Conservation (phyloP, 1,140 invertebrate genomes). For the Drosophila gunungcola region DNA sequence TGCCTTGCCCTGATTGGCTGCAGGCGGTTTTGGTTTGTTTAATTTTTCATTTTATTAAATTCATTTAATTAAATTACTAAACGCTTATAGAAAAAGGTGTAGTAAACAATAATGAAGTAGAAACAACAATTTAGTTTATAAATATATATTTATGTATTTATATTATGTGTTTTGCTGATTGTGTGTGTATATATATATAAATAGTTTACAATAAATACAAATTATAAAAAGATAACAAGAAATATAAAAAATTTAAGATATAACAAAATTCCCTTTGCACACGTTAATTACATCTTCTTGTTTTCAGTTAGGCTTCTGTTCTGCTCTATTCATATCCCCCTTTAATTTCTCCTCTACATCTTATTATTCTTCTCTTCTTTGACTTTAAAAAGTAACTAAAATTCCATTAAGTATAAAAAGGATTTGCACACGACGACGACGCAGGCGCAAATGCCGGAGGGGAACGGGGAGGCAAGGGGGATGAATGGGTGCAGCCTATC, state of each 20-base stretch:
- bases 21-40: constrained; percentile 38
- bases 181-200: constrained; percentile 32
- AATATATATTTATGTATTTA: constrained; percentile 62
- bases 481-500: not conserved
- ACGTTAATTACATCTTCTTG: constrained; percentile 38
- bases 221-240: constrained; percentile 62
- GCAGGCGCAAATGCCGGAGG: constrained; percentile 51
- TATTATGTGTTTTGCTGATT: constrained; percentile 56
- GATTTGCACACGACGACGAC: constrained; percentile 42
- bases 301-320: constrained; percentile 13
- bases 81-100: constrained; percentile 63
- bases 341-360: constrained; percentile 20
- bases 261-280: constrained; percentile 49
- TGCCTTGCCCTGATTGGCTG: constrained; percentile 35
- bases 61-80: constrained; percentile 78
- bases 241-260: constrained; percentile 50
- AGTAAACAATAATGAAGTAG: constrained; percentile 71
- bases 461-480: too few relatives aligned
- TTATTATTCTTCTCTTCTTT: constrained; percentile 18
- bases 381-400: constrained; percentile 69
- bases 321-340: constrained; percentile 7
- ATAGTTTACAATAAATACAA: constrained; percentile 73
- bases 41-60: constrained; percentile 65
- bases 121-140: constrained; percentile 76
- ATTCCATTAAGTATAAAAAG: constrained; percentile 70